These are phyloP conservation scores for Electrona antarctica DNA, from an alignment of 2,113 vertebrate species.

Conservation along the genomic window DNA sequence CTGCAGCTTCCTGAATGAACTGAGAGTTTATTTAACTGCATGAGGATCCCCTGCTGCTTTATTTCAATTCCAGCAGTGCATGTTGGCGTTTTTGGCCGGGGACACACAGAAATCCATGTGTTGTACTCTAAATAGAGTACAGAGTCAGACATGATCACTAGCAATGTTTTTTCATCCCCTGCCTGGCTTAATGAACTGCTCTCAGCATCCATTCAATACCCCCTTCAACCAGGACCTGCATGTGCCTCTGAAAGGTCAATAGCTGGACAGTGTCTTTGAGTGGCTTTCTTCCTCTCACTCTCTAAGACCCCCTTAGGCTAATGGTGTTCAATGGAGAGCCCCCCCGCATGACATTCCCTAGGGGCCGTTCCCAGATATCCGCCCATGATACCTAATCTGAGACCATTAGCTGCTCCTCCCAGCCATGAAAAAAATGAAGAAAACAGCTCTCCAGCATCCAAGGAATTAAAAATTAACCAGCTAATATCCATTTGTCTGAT, in stretches of 20 bases:
- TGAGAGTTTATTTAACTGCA: constrained; percentile 21
- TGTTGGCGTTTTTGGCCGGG: constrained; percentile 34
- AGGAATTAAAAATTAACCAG: constrained; percentile 86
- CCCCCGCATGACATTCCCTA: constrained; percentile 61
- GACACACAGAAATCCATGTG: constrained; percentile 55
- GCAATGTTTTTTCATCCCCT: constrained; percentile 61
- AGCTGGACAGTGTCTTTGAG: constrained; percentile 76
- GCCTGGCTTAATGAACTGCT: constrained; percentile 68
- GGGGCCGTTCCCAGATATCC: constrained; percentile 77
- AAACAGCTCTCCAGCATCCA: constrained; percentile 68
- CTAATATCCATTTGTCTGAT: constrained; percentile 82
- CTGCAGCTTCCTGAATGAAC: neutral
- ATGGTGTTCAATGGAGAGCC: constrained; percentile 76
- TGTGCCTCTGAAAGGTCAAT: constrained; percentile 73
- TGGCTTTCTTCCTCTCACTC: constrained; percentile 71
- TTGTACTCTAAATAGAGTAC: constrained; percentile 37
- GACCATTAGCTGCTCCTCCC: constrained; percentile 77
- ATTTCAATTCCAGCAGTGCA: constrained; percentile 30
- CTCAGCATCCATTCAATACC: constrained; percentile 72
- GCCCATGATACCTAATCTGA: constrained; percentile 79
- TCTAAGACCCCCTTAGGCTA: constrained; percentile 62
- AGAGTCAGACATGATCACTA: constrained; percentile 46
- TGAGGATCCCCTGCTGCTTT: constrained; percentile 27
- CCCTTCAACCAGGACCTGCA: constrained; percentile 56
- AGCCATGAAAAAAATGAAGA: constrained; percentile 66